Percentiles rank a stretch among this genome's conserved stretches.
phyloP scores from a whole-genome alignment of 2,113 vertebrate species.

The Perognathus longimembris region DNA sequence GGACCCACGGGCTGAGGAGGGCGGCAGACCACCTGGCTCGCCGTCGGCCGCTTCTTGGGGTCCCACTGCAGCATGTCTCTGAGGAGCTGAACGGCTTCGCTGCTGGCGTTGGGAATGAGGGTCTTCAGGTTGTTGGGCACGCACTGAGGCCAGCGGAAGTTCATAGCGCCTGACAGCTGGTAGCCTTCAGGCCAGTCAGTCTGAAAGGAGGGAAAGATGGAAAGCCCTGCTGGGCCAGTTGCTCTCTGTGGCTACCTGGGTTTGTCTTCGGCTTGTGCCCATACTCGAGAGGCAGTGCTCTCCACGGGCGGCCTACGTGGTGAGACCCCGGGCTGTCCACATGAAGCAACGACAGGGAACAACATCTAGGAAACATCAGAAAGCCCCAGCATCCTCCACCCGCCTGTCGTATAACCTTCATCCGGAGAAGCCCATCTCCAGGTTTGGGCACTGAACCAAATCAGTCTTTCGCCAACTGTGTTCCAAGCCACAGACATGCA shows the following conservation, averaged over 20 bases:
- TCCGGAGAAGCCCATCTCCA: neutral
- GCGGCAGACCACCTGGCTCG: slow-evolving; percentile 87
- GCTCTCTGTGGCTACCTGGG: too few relatives aligned
- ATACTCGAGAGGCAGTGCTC: rapidly evolving
- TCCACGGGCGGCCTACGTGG: too few relatives aligned
- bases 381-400: neutral
- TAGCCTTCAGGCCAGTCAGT: slow-evolving; percentile 91
- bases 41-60: slow-evolving; percentile 90
- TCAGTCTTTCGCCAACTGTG: neutral
- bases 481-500: neutral
- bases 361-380: neutral
- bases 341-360: neutral
- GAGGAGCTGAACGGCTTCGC: slow-evolving; percentile 90
- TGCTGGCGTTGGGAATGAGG: slow-evolving; percentile 89
- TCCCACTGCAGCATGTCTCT: slow-evolving; percentile 92
- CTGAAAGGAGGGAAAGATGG: slow-evolving; percentile 78
- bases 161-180: slow-evolving; percentile 89
- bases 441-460: neutral
- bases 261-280: neutral
- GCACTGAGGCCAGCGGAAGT: slow-evolving; percentile 90
- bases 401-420: neutral
- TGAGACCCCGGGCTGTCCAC: rapidly evolving
- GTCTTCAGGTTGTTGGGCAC: slow-evolving; percentile 90
- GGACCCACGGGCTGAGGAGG: too few relatives aligned
- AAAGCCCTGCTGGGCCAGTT: neutral